phyloP scores from a whole-genome alignment of 1,140 invertebrate genomes.

The Leptestheria dahalacensis region DNA sequence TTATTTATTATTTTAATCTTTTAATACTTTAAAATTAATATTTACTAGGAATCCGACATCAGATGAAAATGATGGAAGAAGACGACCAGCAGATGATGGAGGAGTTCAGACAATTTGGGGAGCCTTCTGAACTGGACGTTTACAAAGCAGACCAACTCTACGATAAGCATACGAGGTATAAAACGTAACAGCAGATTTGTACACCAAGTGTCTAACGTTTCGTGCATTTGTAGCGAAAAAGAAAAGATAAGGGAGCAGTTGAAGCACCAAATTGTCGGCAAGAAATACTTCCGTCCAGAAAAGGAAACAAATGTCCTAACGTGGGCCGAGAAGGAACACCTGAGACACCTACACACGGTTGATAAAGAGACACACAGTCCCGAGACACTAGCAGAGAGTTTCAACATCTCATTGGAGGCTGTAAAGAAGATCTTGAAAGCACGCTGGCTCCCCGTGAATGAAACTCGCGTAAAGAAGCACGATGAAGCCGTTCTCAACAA shows the following conservation, averaged over 20 bases:
- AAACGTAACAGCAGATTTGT: too few relatives aligned
- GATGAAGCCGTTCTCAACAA: not conserved
- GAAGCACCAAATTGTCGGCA: slow-evolving; percentile 42
- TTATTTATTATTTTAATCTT: too few relatives aligned
- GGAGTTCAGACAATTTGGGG: too few relatives aligned
- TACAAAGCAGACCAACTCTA: too few relatives aligned
- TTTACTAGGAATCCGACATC: too few relatives aligned
- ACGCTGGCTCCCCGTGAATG: not conserved
- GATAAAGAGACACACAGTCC: slow-evolving; percentile 56
- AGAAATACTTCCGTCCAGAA: slow-evolving; percentile 54
- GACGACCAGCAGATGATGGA: too few relatives aligned
- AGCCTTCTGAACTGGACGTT: too few relatives aligned
- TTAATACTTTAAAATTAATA: too few relatives aligned
- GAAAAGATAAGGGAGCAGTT: slow-evolving; percentile 28
- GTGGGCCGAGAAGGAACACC: slow-evolving; percentile 67
- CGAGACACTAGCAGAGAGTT: slow-evolving; percentile 55
- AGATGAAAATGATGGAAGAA: too few relatives aligned
- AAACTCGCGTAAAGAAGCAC: not conserved
- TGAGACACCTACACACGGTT: slow-evolving; percentile 45
- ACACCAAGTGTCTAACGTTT: too few relatives aligned
- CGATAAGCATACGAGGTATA: too few relatives aligned
- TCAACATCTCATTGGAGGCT: slow-evolving; percentile 49
- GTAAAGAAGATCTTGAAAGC: slow-evolving; percentile 25
- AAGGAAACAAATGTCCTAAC: slow-evolving; percentile 55
- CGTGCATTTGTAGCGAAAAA: slow-evolving; percentile 20